Evolutionary conservation across 2,113 vertebrate species (phyloP).

Genomic region (Rattus rattus): DNA sequence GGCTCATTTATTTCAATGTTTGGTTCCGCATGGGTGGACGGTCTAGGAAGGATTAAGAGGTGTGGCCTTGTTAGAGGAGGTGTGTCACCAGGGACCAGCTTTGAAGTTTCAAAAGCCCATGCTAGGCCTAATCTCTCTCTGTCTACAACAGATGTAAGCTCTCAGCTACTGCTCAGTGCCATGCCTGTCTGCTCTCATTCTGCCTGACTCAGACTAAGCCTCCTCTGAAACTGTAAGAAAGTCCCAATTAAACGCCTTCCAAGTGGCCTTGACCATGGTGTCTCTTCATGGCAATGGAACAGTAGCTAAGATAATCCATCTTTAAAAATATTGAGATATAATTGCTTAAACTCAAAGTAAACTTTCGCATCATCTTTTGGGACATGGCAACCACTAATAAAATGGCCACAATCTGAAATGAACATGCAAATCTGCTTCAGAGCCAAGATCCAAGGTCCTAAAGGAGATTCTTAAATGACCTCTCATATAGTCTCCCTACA

Average conservation of each 20-base stretch:
- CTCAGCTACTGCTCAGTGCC: neutral
- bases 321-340: neutral
- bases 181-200: neutral
- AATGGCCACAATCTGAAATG: neutral
- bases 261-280: neutral
- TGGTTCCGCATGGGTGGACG: neutral
- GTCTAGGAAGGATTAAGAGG: neutral
- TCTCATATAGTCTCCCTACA: accelerated
- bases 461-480: neutral
- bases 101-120: neutral
- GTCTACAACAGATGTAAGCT: neutral
- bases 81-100: neutral
- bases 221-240: neutral
- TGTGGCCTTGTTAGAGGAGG: neutral
- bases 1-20: neutral
- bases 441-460: neutral
- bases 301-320: neutral
- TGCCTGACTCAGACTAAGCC: neutral
- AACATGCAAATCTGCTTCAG: neutral
- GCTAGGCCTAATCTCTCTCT: neutral
- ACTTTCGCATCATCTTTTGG: neutral
- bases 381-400: neutral
- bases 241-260: neutral
- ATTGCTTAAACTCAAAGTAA: conserved; percentile 44
- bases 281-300: neutral